Percentiles rank a stretch among this genome's conserved stretches.
Conservation (phyloP, 1,140 invertebrate species). For the Diorhabda sublineata region DNA sequence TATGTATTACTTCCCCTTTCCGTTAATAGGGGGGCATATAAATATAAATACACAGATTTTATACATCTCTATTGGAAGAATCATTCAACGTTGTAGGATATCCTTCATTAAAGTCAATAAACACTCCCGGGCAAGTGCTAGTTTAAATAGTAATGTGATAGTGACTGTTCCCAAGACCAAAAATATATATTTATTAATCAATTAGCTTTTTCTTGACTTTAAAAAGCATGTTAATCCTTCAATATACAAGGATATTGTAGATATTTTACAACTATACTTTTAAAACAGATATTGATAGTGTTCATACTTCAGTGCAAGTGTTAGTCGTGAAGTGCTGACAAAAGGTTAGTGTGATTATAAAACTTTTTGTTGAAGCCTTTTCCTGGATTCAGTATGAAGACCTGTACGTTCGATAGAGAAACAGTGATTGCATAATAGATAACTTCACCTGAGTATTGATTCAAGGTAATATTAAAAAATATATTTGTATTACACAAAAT, state of each 20-base stretch:
- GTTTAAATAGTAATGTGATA: slow-evolving; percentile 15
- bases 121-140: slow-evolving; percentile 15
- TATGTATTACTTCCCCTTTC: slow-evolving; percentile 20
- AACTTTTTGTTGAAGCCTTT: too few species aligned
- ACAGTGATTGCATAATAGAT: too few species aligned
- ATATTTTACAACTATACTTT: not conserved
- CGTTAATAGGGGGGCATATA: slow-evolving; percentile 12
- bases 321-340: not conserved
- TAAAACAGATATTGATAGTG: not conserved
- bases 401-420: too few species aligned
- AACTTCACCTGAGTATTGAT: too few species aligned
- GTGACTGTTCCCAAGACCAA: slow-evolving; percentile 10
- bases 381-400: too few species aligned
- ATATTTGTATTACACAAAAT: too few species aligned
- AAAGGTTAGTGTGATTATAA: too few species aligned
- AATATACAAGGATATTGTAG: slow-evolving; percentile 8
- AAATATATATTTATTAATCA: slow-evolving; percentile 7
- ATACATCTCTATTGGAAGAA: slow-evolving; percentile 15
- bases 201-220: not conserved
- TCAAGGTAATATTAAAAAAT: too few species aligned
- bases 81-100: slow-evolving; percentile 16
- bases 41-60: slow-evolving; percentile 13
- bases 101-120: slow-evolving; percentile 19
- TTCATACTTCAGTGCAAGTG: not conserved
- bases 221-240: slow-evolving; percentile 1